A percentile compares a stretch with the other conserved stretches of the same genome.
Evolutionary conservation across 1,140 invertebrate genomes (phyloP).

Genomic region (Drosophila varians): DNA sequence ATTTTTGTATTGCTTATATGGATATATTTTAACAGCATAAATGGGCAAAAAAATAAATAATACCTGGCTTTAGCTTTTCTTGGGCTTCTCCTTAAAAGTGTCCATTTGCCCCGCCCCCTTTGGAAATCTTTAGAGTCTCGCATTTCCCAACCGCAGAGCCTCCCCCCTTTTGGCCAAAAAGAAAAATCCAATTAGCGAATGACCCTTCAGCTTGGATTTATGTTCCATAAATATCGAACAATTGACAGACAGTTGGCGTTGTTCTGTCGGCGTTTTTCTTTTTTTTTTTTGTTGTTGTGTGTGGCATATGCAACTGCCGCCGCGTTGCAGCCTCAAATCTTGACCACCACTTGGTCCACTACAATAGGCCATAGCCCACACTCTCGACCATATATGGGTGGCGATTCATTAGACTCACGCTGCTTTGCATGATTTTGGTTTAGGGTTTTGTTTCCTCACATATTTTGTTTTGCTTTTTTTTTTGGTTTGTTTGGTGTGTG

Average conservation of each 20-base stretch:
- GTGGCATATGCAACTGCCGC: slow-evolving; percentile 7
- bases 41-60: too few species aligned
- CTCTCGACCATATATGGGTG: slow-evolving; percentile 27
- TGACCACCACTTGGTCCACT: slow-evolving; percentile 20
- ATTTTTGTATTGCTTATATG: too few species aligned
- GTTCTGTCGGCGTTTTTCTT: slow-evolving; percentile 17
- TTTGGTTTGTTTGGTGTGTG: too few species aligned
- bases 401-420: slow-evolving; percentile 76
- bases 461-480: slow-evolving; percentile 7
- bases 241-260: slow-evolving; percentile 42
- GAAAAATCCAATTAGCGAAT: slow-evolving; percentile 39
- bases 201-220: slow-evolving; percentile 46
- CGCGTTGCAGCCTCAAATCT: slow-evolving; percentile 28
- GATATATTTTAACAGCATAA: too few species aligned
- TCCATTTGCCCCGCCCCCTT: too few species aligned
- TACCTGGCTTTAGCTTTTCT: neutral
- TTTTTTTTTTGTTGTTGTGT: too few species aligned
- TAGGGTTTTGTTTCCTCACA: slow-evolving; percentile 27
- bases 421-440: slow-evolving; percentile 70
- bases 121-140: neutral
- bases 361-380: neutral
- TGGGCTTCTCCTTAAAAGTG: neutral
- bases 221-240: slow-evolving; percentile 44
- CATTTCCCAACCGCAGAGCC: slow-evolving; percentile 13
- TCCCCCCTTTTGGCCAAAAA: neutral